Conservation (phyloP, 92 coral and sea anemone species). For the Pocillopora meandrina region DNA sequence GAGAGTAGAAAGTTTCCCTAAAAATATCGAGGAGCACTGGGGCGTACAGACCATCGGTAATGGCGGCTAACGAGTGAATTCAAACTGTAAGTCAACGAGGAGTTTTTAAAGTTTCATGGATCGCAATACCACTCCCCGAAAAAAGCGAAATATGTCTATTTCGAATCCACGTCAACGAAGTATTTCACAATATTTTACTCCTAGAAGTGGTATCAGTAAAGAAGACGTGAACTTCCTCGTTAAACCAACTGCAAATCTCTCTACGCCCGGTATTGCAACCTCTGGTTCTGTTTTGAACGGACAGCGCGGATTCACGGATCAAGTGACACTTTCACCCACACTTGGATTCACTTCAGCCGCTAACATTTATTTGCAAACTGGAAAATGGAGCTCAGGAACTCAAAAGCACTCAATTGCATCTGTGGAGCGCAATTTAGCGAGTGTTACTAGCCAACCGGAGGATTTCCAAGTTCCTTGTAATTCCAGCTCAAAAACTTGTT, state of each 20-base stretch:
- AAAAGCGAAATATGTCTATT: slow-evolving; percentile 8
- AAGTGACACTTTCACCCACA: neutral
- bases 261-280: too few species aligned
- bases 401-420: neutral
- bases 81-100: neutral
- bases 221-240: slow-evolving; percentile 42
- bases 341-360: slow-evolving; percentile 35
- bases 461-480: neutral
- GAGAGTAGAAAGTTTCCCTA: neutral
- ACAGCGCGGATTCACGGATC: neutral
- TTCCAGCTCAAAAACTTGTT: neutral
- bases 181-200: slow-evolving; percentile 42
- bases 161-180: slow-evolving; percentile 20
- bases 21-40: neutral
- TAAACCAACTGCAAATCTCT: neutral
- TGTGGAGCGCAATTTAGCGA: neutral
- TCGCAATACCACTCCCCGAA: slow-evolving; percentile 18
- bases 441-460: neutral
- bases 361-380: slow-evolving; percentile 8
- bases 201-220: slow-evolving; percentile 47
- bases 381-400: neutral
- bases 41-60: neutral
- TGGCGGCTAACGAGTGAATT: slow-evolving; percentile 16
- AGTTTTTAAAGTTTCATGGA: slow-evolving; percentile 9
- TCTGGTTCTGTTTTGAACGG: too few species aligned